These are phyloP conservation scores for Thunnus thynnus DNA, from an alignment of 2,113 vertebrate genomes.

Conservation along the genomic window DNA sequence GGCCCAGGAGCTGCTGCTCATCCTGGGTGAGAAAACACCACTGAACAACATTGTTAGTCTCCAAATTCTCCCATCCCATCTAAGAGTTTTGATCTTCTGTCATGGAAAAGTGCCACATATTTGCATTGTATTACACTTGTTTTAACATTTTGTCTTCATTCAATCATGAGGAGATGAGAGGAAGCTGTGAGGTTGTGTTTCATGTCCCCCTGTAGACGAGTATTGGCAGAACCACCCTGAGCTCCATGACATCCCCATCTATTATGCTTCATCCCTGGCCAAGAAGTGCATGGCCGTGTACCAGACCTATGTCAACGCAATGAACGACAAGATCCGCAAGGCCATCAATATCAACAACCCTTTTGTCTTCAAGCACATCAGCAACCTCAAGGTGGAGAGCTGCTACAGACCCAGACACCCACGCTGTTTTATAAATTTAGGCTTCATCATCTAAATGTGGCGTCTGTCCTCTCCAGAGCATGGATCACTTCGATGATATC, in stretches of 20 bases:
- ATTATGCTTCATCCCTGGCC: constrained; percentile 97
- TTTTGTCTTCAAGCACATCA: constrained; percentile 99
- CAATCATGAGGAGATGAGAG: not conserved
- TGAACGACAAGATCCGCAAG: constrained; percentile 99
- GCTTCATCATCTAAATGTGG: not conserved
- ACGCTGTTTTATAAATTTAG: no score
- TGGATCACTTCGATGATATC: constrained; percentile 99
- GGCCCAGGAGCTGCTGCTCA: constrained; percentile 96
- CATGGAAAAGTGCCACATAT: no score
- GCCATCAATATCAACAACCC: constrained; percentile 99
- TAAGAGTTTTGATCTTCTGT: not conserved
- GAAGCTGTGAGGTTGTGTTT: not conserved
- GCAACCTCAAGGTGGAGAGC: constrained; percentile 92
- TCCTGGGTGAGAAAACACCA: constrained; percentile 86
- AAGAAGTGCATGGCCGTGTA: constrained; percentile 99
- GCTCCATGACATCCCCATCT: constrained; percentile 98
- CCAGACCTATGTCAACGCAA: constrained; percentile 97
- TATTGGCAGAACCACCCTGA: constrained; percentile 99
- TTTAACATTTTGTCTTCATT: not conserved
- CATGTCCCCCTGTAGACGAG: constrained; percentile 87
- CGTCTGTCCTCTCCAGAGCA: constrained; percentile 86
- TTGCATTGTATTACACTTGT: not conserved
- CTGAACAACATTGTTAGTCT: no score
- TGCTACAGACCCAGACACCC: not conserved
- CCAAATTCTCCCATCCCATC: not conserved